Evolutionary conservation across 2,797 vertebrate species (phyloP).

Genomic region (Danio albolineatus): DNA sequence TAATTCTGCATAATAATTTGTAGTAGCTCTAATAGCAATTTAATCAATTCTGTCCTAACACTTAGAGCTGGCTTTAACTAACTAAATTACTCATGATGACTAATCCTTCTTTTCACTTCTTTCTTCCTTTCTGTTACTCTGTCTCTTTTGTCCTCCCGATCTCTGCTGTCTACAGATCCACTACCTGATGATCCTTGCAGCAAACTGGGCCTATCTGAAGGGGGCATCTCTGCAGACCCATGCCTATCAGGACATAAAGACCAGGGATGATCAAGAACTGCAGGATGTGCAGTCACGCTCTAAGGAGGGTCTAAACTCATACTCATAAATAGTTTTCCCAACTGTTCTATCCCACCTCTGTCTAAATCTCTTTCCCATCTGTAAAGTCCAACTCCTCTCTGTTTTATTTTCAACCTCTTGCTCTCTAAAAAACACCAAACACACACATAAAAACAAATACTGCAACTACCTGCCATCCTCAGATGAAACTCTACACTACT

Average conservation of each 20-base stretch:
- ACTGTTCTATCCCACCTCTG: constrained; percentile 59
- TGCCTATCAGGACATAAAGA: constrained; percentile 98
- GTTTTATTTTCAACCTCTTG: too few species aligned
- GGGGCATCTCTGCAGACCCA: constrained; percentile 96
- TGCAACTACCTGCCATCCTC: constrained; percentile 68
- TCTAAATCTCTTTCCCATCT: constrained; percentile 28
- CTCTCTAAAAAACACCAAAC: constrained; percentile 63
- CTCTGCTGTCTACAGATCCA: constrained; percentile 92
- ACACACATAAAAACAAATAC: constrained; percentile 32
- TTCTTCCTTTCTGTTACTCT: constrained; percentile 84
- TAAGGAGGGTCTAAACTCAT: constrained; percentile 99
- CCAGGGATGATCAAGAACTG: constrained; percentile 97
- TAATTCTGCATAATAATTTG: background rate
- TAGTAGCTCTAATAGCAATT: background rate
- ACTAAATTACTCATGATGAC: constrained; percentile 85
- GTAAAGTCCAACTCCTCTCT: too few species aligned
- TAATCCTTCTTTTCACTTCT: constrained; percentile 71
- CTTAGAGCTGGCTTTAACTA: constrained; percentile 83
- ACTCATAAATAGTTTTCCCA: constrained; percentile 87
- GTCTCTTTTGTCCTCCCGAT: constrained; percentile 83
- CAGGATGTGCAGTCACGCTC: constrained; percentile 96
- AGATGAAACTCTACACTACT: constrained; percentile 44
- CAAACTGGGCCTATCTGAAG: constrained; percentile 99
- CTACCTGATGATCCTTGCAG: constrained; percentile 98
- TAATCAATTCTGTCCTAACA: constrained; percentile 72